A percentile compares a stretch with the other conserved stretches of the same genome.
Evolutionary conservation across 2,113 vertebrate genomes (phyloP).

Genomic region (Ctenomys sociabilis): DNA sequence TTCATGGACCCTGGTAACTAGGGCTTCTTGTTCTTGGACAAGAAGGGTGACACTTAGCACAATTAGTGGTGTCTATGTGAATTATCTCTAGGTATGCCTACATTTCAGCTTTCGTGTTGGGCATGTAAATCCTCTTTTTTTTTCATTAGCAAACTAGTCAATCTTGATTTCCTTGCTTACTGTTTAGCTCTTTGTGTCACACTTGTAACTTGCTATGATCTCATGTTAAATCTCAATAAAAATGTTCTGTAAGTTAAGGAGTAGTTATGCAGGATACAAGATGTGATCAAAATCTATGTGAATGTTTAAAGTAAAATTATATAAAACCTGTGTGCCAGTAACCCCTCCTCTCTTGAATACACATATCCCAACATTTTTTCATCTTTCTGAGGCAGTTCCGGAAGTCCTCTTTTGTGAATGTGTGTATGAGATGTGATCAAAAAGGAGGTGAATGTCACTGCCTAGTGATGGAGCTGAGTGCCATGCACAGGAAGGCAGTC

Average conservation of each 20-base stretch:
- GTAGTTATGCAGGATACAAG: not conserved
- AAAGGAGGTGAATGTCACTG: not conserved
- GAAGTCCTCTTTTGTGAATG: not conserved
- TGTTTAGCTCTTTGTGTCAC: conserved; percentile 1
- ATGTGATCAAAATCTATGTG: not conserved
- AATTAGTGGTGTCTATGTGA: conserved; percentile 9
- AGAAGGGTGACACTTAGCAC: conserved; percentile 31
- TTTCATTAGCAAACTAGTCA: conserved; percentile 1
- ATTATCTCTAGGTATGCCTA: conserved; percentile 47
- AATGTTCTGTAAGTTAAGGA: not conserved
- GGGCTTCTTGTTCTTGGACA: conserved; percentile 60
- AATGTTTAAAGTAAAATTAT: not conserved
- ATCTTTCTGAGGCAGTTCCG: not conserved
- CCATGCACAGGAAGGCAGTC: not conserved
- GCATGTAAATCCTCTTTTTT: not conserved
- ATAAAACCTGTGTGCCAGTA: not conserved
- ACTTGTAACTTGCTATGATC: conserved; percentile 36
- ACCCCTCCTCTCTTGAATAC: not conserved
- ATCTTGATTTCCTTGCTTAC: conserved; percentile 34
- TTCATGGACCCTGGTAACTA: conserved; percentile 26
- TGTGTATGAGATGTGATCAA: not conserved
- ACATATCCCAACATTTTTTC: too few species aligned
- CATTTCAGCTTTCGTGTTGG: not conserved
- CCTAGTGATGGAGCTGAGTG: too few species aligned
- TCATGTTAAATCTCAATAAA: conserved; percentile 36